Evolutionary conservation across 1,140 invertebrate genomes (phyloP), one percentile per base, ranked within the genome.

Genomic region (Palaemon carinicauda): DNA sequence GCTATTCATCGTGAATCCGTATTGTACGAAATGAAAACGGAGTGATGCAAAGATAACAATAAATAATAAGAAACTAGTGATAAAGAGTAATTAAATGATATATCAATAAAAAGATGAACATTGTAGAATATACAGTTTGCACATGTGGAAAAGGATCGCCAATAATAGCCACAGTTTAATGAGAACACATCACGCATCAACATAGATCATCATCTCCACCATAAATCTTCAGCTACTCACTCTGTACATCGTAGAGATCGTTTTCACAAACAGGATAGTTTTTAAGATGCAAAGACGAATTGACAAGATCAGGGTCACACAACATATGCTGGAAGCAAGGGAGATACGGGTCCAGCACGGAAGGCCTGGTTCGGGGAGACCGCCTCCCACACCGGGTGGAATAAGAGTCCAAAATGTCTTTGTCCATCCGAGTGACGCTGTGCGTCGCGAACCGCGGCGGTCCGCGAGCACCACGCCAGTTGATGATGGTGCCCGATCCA

Each of bases 191-290:
- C 41, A 41, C 5, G 1, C 7, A 41, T 41, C 33, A 41, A 3
- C 33, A 41, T 41, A 9, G 9, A 41, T 41, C 33, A 41, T 21
- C 31, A 31, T 15, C 5, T 24, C 50, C n/a, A 7, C 33, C 77
- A 15, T 15, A 5, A 4, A 31, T 19, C 4, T 31, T 52, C 27
- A 33, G 53, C 56, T 24, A 86, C 84, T 88, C 69, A 88, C 88
- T 83, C 73, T 89, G 84, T 7, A 89, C 88, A 69, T 89, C 88
- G 80, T 81, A 89, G 69, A 89, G 73, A 31, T 89, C 88, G 54
- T 87, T 87, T 77, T 89, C 88, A 75, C 86, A 87, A 77, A 89
- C 88, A 60, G 88, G 88, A 65, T 89, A 89, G 51, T 87, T 84
- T 56, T 89, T 89, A 21, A 89, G 87, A 82, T 87, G 86, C 60